Evolutionary conservation across 2,888 invertebrate genomes (phyloP), one percentile per base, ranked within the genome.

Genomic region (Liodrosophila aerea): DNA sequence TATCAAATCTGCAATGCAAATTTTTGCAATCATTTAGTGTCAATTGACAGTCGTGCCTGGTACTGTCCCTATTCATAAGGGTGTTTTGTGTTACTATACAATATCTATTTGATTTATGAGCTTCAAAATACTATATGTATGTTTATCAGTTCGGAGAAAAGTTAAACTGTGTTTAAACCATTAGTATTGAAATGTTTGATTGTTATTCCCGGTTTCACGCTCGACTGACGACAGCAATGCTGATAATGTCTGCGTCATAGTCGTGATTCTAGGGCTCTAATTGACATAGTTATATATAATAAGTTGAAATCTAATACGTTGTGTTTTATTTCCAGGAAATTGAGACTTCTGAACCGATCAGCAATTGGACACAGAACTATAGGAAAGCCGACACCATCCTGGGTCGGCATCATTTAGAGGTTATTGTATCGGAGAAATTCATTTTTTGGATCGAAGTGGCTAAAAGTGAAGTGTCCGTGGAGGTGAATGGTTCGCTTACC

Each of bases 291-390:
- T 4, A 22, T 22, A 16, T 31, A 12, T 18, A 22, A 18, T 41
- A 41, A 45, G 40, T 44, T 46, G 5, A 37, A 12, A 1, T 18
- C 22, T 47, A 49, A 45, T 50, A 7, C 8, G n/a, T 13, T n/a
- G 13, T 0, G 13, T 41, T 11, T 16, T 40, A 5, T 16, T 4
- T n/a, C 12, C 64, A 91, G 91, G 81, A 85, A 57, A 66, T 86
- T 37, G 85, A 89, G 53, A 89, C 91, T 59, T 83, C 88, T 5
- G 90, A 91, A 62, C 91, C 93, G 43, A 90, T 91, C 12, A 92
- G 92, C 53, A 91, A 91, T 62, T 95, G 94, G 93, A 92, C 91
- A 36, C 91, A 94, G 33, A 91, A 91, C 45, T 95, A 94, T 88
- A 90, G 92, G 11, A 87, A 87, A 37, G 89, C 90, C 27, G 78